A percentile compares a stretch with the other conserved stretches of the same genome.
phyloP scores from a whole-genome alignment of 1,140 invertebrate genomes.

The Diabrotica virgifera region DNA sequence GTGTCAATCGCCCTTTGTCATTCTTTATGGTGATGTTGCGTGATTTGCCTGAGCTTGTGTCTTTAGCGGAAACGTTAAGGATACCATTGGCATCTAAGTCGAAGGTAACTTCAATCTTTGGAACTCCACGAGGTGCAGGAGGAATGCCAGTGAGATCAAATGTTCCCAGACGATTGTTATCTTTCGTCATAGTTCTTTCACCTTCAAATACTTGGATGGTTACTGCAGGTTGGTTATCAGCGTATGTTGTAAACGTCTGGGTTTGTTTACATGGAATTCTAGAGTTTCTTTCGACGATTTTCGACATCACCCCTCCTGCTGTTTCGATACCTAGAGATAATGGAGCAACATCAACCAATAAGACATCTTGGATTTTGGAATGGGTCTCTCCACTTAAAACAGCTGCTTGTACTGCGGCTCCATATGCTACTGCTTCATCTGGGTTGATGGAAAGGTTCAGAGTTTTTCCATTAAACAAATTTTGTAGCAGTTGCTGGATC shows the following conservation, averaged over 20 bases:
- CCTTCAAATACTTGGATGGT: slow-evolving; percentile 74
- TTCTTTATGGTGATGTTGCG: slow-evolving; percentile 80
- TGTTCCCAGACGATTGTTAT: slow-evolving; percentile 73
- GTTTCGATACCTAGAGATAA: slow-evolving; percentile 59
- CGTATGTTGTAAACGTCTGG: slow-evolving; percentile 63
- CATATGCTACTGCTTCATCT: slow-evolving; percentile 54
- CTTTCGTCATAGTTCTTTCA: slow-evolving; percentile 73
- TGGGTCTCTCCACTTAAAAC: slow-evolving; percentile 49
- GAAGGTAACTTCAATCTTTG: slow-evolving; percentile 71
- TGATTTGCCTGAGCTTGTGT: slow-evolving; percentile 52
- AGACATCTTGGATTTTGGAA: slow-evolving; percentile 51
- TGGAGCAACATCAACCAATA: slow-evolving; percentile 56
- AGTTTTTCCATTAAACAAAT: slow-evolving; percentile 52
- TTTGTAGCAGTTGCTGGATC: slow-evolving; percentile 52
- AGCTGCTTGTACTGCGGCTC: slow-evolving; percentile 52
- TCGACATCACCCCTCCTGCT: slow-evolving; percentile 64
- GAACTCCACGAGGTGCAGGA: slow-evolving; percentile 55
- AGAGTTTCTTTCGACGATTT: slow-evolving; percentile 61
- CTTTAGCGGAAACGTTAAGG: slow-evolving; percentile 60
- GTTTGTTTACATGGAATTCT: slow-evolving; percentile 62
- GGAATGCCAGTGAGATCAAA: slow-evolving; percentile 68
- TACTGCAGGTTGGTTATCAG: slow-evolving; percentile 69
- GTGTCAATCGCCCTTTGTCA: slow-evolving; percentile 75
- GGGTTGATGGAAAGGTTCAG: slow-evolving; percentile 55
- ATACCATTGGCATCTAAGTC: slow-evolving; percentile 71